These are phyloP conservation scores for Tenthredo scrophulariae DNA, from an alignment of 2,888 invertebrate genomes.

Conservation along the genomic window DNA sequence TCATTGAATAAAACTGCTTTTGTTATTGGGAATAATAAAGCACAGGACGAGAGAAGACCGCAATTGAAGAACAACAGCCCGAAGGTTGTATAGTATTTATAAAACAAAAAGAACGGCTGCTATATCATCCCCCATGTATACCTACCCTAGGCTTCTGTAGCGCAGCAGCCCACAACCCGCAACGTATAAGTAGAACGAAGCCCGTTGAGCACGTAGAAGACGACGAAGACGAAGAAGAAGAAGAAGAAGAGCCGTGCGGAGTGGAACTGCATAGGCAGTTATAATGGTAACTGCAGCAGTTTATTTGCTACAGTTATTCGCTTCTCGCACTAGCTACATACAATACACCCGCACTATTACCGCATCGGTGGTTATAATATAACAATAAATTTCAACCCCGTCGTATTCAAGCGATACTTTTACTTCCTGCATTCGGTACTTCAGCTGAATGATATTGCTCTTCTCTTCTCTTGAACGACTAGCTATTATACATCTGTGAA, in stretches of 20 bases:
- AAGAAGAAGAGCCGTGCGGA: conserved; percentile 4
- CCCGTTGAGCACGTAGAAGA: conserved; percentile 2
- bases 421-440: too few species aligned
- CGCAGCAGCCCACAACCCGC: background rate
- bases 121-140: background rate
- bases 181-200: background rate
- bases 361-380: conserved; percentile 4
- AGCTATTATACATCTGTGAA: background rate
- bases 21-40: conserved; percentile 67
- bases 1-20: conserved; percentile 70
- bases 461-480: too few species aligned
- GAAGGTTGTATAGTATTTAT: conserved; percentile 12
- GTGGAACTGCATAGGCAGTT: background rate
- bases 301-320: background rate
- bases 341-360: background rate
- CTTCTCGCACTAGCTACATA: background rate
- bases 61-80: conserved; percentile 20
- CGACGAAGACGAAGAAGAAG: background rate
- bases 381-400: background rate
- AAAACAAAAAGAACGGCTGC: conserved; percentile 25
- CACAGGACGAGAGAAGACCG: conserved; percentile 31
- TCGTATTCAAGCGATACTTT: too few species aligned
- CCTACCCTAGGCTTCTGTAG: background rate
- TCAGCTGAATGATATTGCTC: too few species aligned
- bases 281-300: conserved; percentile 4